These are phyloP conservation scores for Aurelia coerulea DNA, from an alignment of 30 jellyfish, hydroid and myxozoan genomes.

Conservation along the genomic window DNA sequence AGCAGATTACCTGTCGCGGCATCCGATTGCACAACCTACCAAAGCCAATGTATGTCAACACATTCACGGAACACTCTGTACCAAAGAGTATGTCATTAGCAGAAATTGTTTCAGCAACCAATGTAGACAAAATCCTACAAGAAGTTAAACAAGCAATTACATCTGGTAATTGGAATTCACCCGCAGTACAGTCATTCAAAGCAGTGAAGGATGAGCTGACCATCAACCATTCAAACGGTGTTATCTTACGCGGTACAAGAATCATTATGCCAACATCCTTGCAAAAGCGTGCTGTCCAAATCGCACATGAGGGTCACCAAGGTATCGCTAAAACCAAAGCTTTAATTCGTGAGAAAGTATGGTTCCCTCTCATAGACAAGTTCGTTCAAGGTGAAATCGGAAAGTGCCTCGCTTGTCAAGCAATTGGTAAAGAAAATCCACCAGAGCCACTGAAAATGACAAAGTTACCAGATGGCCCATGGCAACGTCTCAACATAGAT, in stretches of 20 bases:
- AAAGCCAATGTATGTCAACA: neutral
- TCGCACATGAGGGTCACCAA: neutral
- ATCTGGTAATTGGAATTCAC: slow-evolving; percentile 17
- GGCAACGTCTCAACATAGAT: neutral
- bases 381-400: neutral
- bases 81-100: slow-evolving; percentile 4
- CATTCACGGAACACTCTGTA: neutral
- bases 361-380: slow-evolving; percentile 39
- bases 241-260: slow-evolving; percentile 39
- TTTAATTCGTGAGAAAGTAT: slow-evolving; percentile 13
- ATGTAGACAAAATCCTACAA: slow-evolving; percentile 19
- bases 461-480: neutral
- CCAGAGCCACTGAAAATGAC: slow-evolving; percentile 39
- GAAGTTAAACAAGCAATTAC: slow-evolving; percentile 10
- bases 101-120: slow-evolving; percentile 8
- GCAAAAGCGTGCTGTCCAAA: no score
- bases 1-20: neutral
- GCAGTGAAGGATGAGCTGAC: slow-evolving; percentile 15
- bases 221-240: slow-evolving; percentile 1
- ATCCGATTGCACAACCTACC: neutral
- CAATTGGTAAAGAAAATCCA: slow-evolving; percentile 21
- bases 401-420: slow-evolving; percentile 41
- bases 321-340: no score
- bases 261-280: slow-evolving; percentile 23
- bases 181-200: neutral